Evolutionary conservation across 2,113 vertebrate species (phyloP), one percentile per base, ranked within the genome.

Genomic region (Dunckerocampus dactyliophorus): DNA sequence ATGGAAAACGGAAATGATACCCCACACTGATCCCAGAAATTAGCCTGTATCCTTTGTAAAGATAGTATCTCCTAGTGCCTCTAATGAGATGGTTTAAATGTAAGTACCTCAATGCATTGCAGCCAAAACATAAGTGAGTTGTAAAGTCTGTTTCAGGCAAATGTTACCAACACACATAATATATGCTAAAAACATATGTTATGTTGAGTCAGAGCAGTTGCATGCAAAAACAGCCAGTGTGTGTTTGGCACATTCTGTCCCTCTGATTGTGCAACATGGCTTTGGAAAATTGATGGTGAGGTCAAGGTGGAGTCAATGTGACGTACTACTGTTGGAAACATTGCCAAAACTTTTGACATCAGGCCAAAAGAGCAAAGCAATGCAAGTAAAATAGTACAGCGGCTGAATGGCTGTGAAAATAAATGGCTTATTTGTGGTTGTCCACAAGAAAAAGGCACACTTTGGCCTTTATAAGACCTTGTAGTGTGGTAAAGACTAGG

Each of bases 211-310:
- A 52, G 14, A 69, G 43, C 49, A 68, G 63, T 39, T 39, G 37
- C 11, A 21, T 20, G 11, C 20, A 39, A 37, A 50, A 49, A 21
- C 16, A n/a, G 12, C 4, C 13, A 51, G 7, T 8, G 14, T 19
- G 66, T 77, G 74, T 28, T 28, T 57, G 48, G 22, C 54, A 76
- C 72, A 65, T 67, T 69, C 65, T 69, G 70, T 86, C 76, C 81
- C 83, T 34, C 31, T 68, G 62, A 53, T 75, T 74, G 77, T 67
- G 65, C 8, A 19, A 59, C 63, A 66, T 42, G 24, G 63, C 63
- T 0, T 52, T 82, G 80, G 63, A 31, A 80, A 69, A 84, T 64
- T 72, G 77, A 84, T 81, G 74, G 77, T 53, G 63, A 53, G 61
- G 51, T 72, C 75, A 74, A 47, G 67, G 74, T 60, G 71, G 76